Evolutionary conservation across 2,888 invertebrate species (phyloP).

Genomic region (Harpalus rubripes): DNA sequence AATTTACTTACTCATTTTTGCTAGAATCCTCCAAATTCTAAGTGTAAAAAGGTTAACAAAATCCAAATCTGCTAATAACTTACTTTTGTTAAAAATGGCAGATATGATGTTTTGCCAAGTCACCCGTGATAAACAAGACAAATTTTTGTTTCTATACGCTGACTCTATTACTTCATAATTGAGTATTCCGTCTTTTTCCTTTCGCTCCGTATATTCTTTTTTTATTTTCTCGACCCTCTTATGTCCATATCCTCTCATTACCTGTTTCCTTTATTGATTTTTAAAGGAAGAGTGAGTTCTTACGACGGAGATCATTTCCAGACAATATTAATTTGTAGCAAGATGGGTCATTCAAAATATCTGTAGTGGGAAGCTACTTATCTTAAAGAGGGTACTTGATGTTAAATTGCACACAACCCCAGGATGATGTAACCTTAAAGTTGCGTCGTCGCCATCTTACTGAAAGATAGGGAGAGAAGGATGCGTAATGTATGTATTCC

Average conservation of each 20-base stretch:
- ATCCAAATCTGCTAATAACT: too few species aligned
- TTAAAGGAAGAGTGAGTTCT: not conserved
- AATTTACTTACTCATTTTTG: too few species aligned
- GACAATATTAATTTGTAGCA: slow-evolving; percentile 24
- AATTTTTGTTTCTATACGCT: too few species aligned
- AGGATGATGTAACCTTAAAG: slow-evolving; percentile 43
- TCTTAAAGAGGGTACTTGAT: slow-evolving; percentile 28
- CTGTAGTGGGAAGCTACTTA: slow-evolving; percentile 45
- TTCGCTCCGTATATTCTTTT: too few species aligned
- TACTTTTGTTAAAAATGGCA: too few species aligned
- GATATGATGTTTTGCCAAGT: too few species aligned
- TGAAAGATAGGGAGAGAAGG: slow-evolving; percentile 9
- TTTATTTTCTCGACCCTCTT: not conserved
- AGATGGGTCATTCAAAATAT: slow-evolving; percentile 27
- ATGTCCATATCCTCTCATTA: not conserved
- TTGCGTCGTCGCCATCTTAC: slow-evolving; percentile 28
- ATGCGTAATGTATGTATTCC: slow-evolving; percentile 39
- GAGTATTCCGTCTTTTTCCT: too few species aligned
- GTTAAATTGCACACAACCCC: slow-evolving; percentile 44
- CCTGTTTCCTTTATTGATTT: not conserved
- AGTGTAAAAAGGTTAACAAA: too few species aligned
- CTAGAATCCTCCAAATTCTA: too few species aligned
- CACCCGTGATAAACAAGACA: too few species aligned
- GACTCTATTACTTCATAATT: too few species aligned
- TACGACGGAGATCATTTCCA: not conserved